These are phyloP conservation scores for Rousettus madagascariensis DNA, from an alignment of 2,797 vertebrate species.

Conservation along the genomic window DNA sequence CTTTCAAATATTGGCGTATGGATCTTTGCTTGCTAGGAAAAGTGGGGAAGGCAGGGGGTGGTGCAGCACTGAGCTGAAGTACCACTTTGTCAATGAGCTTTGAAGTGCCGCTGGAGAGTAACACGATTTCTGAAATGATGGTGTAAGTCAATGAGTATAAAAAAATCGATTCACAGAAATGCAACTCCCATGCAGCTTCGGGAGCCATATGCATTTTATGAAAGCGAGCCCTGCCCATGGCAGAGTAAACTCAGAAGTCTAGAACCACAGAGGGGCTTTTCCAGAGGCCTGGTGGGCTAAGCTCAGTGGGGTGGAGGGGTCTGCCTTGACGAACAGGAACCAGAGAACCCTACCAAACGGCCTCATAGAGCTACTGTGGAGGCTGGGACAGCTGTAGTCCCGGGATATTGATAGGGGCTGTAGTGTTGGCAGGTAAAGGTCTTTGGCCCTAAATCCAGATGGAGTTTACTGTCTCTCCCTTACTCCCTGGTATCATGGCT, in stretches of 20 bases:
- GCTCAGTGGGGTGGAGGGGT: background rate
- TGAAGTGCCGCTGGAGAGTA: background rate
- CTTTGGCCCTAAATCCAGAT: background rate
- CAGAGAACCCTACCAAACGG: background rate
- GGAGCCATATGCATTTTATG: background rate
- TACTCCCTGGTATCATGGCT: rapidly evolving
- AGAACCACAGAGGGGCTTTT: background rate
- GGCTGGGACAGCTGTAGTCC: background rate
- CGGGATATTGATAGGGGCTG: rapidly evolving
- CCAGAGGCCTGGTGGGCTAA: background rate
- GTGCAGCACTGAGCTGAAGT: background rate
- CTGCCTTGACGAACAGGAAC: background rate
- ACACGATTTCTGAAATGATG: background rate
- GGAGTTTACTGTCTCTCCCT: background rate
- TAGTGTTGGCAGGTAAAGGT: background rate
- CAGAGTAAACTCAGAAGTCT: background rate
- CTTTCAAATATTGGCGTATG: background rate
- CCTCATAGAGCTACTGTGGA: background rate
- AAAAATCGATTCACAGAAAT: background rate
- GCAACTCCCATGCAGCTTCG: background rate
- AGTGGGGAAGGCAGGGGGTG: background rate
- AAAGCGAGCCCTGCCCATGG: background rate
- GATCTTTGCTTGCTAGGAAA: background rate
- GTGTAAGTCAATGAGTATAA: background rate
- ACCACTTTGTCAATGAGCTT: background rate